Base-by-base conservation (phyloP, 2,888 invertebrate species). In the Thereva unica region DNA sequence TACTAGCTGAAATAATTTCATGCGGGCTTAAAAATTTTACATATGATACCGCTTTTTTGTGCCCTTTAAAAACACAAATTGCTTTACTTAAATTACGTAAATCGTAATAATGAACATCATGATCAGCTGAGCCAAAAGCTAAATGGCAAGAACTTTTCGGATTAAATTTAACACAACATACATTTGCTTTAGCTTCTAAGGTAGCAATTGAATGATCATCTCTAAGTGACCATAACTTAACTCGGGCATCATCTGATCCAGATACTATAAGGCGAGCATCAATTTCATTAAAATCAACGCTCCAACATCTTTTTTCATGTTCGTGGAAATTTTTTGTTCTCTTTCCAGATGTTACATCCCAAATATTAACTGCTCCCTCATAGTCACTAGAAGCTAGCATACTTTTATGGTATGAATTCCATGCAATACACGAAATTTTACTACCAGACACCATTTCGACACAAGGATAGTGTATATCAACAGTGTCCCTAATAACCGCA, bases 111-210 rank as follows among this genome's bases (percentile, higher is more conserved):
- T 97, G 95, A 63, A 97, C 95, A 83, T 93, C 94, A 80, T 96
- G 96, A 83, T 97, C 96, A 35, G 97, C 96, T n/a, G 94, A 94
- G 9, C 96, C 96, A 82, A 95, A 96, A 1, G 95, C 95, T 68
- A 97, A 84, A 78, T 95, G 92, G 78, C 90, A 92, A 0, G 93
- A 89, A 71, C 91, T 92, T 69, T 86, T 83, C 1, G 93, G 93
- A 79, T 91, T 92, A 79, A 93, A 93, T 78, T 95, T 91, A 10
- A 97, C 96, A 81, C 95, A 96, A 80, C 96, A 97, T 59, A 97
- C 95, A 81, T 97, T 96, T 69, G 95, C 95, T 80, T 93, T 92
- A 1, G 95, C 95, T 80, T 96, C 95, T 10, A 97, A 82, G 5
- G 92, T 93, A 7, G 92, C 91, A 9, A 95, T 89, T 0, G 92